These are phyloP conservation scores for Forbesichthys papilliferus DNA, from an alignment of 2,113 vertebrate genomes.

Conservation along the genomic window DNA sequence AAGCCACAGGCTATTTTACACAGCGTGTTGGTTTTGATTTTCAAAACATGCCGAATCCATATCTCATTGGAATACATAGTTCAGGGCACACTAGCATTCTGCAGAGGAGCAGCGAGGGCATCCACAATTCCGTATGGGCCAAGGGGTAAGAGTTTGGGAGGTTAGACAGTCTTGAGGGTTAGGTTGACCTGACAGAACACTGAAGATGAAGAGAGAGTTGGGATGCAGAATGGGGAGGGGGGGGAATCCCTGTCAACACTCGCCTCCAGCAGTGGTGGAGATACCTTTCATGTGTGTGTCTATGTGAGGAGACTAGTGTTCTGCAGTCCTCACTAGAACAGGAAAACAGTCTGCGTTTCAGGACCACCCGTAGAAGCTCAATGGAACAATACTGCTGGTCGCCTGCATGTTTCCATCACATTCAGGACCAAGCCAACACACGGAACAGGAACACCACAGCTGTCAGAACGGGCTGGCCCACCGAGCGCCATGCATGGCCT, in stretches of 20 bases:
- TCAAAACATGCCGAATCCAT: no score
- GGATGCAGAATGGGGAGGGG: neutral
- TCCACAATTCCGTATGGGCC: constrained; percentile 26
- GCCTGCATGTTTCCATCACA: no score
- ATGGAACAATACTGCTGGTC: neutral
- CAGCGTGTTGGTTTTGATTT: no score
- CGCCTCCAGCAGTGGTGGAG: constrained; percentile 31
- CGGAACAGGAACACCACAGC: no score
- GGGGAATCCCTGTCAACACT: constrained; percentile 57
- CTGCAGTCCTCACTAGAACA: constrained; percentile 9
- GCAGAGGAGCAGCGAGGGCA: constrained; percentile 1
- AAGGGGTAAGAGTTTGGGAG: constrained; percentile 19
- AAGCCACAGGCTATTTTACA: no score
- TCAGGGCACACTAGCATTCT: neutral
- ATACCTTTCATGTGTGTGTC: constrained; percentile 19
- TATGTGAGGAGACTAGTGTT: constrained; percentile 24
- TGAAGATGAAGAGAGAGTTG: constrained; percentile 36
- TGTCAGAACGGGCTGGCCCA: no score
- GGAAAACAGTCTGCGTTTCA: neutral
- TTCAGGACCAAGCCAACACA: no score
- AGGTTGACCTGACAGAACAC: constrained; percentile 52
- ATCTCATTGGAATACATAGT: no score
- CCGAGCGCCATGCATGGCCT: no score
- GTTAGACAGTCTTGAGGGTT: constrained; percentile 18
- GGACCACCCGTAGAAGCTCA: neutral